Conservation (phyloP, 2,113 vertebrate species). For the Hemiprocne comata region DNA sequence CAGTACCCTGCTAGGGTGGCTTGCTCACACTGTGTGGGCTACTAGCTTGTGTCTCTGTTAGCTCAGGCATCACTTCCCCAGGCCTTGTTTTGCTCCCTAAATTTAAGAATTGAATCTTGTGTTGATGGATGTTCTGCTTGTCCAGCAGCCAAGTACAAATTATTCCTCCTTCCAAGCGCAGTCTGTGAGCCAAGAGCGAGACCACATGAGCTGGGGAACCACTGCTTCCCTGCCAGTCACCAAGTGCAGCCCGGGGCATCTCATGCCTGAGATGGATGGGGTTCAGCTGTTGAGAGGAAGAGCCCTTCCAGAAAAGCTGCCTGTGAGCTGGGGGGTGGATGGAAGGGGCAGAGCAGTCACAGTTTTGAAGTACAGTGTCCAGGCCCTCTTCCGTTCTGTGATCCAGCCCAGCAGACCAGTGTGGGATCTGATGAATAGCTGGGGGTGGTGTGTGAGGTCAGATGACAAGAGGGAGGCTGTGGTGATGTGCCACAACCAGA, state of each 20-base stretch:
- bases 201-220: constrained; percentile 45
- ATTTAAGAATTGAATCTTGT: constrained; percentile 18
- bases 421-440: constrained; percentile 27
- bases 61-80: neutral
- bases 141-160: constrained; percentile 43
- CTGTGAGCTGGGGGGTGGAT: neutral
- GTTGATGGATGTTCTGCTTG: constrained; percentile 51
- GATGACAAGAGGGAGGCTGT: neutral
- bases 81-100: constrained; percentile 41
- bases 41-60: neutral
- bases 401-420: neutral
- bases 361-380: neutral
- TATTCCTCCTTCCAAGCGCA: constrained; percentile 34
- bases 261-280: constrained; percentile 36
- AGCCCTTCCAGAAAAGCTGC: constrained; percentile 33
- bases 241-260: constrained; percentile 49
- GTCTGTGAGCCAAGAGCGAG: constrained; percentile 37
- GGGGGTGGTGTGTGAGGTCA: neutral
- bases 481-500: neutral
- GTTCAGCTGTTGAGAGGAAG: constrained; percentile 51
- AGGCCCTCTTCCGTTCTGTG: neutral
- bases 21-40: neutral
- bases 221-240: constrained; percentile 44
- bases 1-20: neutral
- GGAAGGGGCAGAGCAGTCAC: neutral